phyloP scores from a whole-genome alignment of 1,140 invertebrate genomes.

The Paraescarpia echinospica region DNA sequence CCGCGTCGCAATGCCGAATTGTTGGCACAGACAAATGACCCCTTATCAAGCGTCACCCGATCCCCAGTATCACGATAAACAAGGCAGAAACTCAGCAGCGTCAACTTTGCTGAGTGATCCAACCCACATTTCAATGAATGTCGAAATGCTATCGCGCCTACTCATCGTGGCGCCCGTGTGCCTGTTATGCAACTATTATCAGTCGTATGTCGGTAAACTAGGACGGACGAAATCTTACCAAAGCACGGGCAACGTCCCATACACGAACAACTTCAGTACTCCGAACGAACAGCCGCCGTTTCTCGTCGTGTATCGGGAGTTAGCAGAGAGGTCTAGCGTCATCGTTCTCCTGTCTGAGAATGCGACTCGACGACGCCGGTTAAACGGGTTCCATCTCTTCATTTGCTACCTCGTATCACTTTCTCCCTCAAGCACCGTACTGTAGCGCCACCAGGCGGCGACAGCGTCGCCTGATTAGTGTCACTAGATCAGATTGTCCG shows the following conservation, averaged over 20 bases:
- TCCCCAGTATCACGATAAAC: neutral
- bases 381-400: neutral
- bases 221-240: neutral
- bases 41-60: neutral
- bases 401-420: neutral
- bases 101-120: neutral
- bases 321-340: neutral
- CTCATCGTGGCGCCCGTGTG: neutral
- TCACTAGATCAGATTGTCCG: neutral
- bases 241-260: neutral
- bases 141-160: neutral
- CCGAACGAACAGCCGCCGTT: neutral
- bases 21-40: neutral
- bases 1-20: neutral
- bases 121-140: conserved; percentile 1
- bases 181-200: neutral
- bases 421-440: neutral
- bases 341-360: neutral
- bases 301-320: neutral
- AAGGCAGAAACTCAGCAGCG: neutral
- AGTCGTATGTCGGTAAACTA: neutral
- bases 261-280: neutral
- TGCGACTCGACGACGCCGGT: neutral
- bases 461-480: neutral
- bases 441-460: neutral